A percentile compares a stretch with the other conserved stretches of the same genome.
Conservation (phyloP, 2,888 invertebrate genomes). For the Drosophila basisetae region DNA sequence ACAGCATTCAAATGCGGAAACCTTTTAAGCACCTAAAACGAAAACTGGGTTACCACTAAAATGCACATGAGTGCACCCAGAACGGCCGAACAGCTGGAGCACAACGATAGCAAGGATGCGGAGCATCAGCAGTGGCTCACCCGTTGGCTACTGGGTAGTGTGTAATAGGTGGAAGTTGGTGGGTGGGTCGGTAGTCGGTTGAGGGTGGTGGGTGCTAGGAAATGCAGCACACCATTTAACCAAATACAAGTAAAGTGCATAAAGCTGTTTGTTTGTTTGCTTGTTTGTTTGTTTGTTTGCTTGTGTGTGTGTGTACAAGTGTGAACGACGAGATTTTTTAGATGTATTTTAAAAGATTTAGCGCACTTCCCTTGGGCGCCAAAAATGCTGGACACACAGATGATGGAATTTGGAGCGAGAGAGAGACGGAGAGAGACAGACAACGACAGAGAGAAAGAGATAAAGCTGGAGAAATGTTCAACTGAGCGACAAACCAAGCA, state of each 20-base stretch:
- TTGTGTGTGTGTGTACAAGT: conserved; percentile 9
- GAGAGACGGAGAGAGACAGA: not conserved
- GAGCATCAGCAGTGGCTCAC: not conserved
- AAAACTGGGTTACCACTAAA: conserved; percentile 78
- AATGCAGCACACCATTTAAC: conserved; percentile 13
- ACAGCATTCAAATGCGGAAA: conserved; percentile 63
- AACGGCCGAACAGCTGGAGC: conserved; percentile 43
- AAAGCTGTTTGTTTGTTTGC: conserved; percentile 53
- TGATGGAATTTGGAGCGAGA: not conserved
- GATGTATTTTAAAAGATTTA: conserved; percentile 75
- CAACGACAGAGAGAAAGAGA: not conserved
- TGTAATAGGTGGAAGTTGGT: not conserved
- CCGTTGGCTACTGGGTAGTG: not conserved
- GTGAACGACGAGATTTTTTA: conserved; percentile 56
- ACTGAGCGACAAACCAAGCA: conserved; percentile 54
- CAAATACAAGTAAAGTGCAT: conserved; percentile 63
- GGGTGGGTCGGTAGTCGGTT: too few species aligned
- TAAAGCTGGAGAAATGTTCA: conserved; percentile 16
- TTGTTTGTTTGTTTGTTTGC: not conserved
- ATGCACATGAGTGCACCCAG: conserved; percentile 67
- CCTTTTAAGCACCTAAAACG: conserved; percentile 72
- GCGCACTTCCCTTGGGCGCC: conserved; percentile 63
- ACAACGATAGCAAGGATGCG: conserved; percentile 24
- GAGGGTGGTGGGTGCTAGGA: not conserved
- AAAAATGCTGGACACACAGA: conserved; percentile 61